A percentile compares a stretch with the other conserved stretches of the same genome.
Evolutionary conservation across 2,888 invertebrate species (phyloP).

Genomic region (Baccha elongata): DNA sequence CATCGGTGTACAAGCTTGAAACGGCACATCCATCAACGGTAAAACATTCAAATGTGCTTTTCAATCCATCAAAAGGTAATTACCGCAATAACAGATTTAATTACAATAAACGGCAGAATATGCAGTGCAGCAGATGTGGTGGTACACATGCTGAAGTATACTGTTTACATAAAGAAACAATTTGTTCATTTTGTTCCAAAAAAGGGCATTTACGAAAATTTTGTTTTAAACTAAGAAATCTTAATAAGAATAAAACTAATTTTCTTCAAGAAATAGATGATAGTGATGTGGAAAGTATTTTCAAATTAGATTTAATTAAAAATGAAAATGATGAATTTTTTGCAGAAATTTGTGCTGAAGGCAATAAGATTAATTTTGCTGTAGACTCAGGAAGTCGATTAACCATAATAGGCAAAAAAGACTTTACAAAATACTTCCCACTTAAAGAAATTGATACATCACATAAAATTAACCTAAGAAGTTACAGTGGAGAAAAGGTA

Average conservation of each 20-base stretch:
- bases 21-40: background rate
- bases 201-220: slow-evolving; percentile 74
- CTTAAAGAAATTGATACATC: slow-evolving; percentile 1
- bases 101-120: background rate
- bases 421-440: slow-evolving; percentile 2
- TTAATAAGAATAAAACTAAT: slow-evolving; percentile 4
- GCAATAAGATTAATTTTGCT: slow-evolving; percentile 2
- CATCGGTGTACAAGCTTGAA: background rate
- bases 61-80: slow-evolving; percentile 6
- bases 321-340: background rate
- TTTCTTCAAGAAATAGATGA: slow-evolving; percentile 10
- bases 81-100: background rate
- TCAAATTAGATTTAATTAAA: slow-evolving; percentile 3
- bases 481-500: slow-evolving; percentile 13
- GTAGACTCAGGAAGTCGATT: slow-evolving; percentile 17
- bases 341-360: background rate
- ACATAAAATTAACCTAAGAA: slow-evolving; percentile 1
- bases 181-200: slow-evolving; percentile 7
- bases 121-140: background rate
- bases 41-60: background rate
- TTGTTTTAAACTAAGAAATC: slow-evolving; percentile 11
- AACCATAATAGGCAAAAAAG: background rate
- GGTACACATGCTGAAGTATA: slow-evolving; percentile 6
- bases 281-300: slow-evolving; percentile 7
- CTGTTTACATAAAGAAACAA: slow-evolving; percentile 8